phyloP scores from a whole-genome alignment of 2,113 vertebrate genomes.

The Sander vitreus region DNA sequence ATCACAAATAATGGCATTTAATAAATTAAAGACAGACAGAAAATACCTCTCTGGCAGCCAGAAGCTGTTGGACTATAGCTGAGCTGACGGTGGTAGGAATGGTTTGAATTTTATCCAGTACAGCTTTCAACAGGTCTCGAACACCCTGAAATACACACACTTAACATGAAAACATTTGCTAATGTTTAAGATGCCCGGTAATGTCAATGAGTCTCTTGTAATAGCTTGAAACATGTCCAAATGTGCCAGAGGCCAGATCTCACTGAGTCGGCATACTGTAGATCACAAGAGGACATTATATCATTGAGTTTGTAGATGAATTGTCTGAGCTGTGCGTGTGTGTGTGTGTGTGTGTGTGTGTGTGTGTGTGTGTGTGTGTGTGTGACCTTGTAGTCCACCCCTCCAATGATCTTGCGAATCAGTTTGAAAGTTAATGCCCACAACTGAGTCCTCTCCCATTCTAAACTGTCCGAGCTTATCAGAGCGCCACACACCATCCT shows the following conservation, averaged over 20 bases:
- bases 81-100: slow-evolving; percentile 97
- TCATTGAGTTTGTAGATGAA: neutral
- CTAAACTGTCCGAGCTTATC: slow-evolving; percentile 93
- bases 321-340: neutral
- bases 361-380: neutral
- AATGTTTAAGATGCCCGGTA: too few species aligned
- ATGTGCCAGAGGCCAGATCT: neutral
- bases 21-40: neutral
- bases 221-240: neutral
- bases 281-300: too few species aligned
- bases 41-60: slow-evolving; percentile 93
- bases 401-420: slow-evolving; percentile 97
- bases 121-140: slow-evolving; percentile 93
- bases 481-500: slow-evolving; percentile 97
- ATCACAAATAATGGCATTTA: neutral
- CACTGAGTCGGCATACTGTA: neutral
- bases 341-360: neutral
- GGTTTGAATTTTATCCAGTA: slow-evolving; percentile 96
- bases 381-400: slow-evolving; percentile 97
- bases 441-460: slow-evolving; percentile 97
- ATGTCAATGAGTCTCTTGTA: neutral
- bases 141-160: slow-evolving; percentile 87
- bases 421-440: slow-evolving; percentile 97
- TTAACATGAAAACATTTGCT: neutral
- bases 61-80: slow-evolving; percentile 95